Base-by-base conservation (phyloP, 1,140 invertebrate genomes). In the Diabrotica undecimpunctata region DNA sequence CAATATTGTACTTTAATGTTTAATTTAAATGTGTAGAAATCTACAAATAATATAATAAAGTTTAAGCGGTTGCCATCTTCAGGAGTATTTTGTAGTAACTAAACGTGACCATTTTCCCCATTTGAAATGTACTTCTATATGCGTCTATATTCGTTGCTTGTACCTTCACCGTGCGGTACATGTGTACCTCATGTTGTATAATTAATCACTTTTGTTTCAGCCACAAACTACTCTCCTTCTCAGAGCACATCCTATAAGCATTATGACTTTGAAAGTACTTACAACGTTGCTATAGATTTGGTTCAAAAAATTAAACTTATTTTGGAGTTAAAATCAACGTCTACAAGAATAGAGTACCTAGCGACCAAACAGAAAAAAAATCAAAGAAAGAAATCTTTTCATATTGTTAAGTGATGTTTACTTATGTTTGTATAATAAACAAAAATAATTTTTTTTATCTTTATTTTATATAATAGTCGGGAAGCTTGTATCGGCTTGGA, bases 301-400 rank as follows among this genome's bases (percentile, higher is more conserved):
- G 89, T 94, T 5, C 86, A 89, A 62, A 96, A 95, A 83, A 84
- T 96, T 3, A 94, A 92, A 79, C 87, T 92, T 62, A 95, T 96
- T 66, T 76, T 97, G 61, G 90, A 95, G 71, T 81, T 95, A 65
- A 82, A 89, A 64, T 89, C 89, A 25, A 93, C 90, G 77, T 81
- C 84, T 6, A 87, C 88, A 54, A 82, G 92, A 41, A 88, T 91
- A 72, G 93, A 95, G 76, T 96, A 90, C 74, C 73, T 89, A 37
- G 81, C 81, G 6, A 78, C 84, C 38, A 80, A 83, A 60, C 85
- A 87, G 72, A 83, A 83, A n/a, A 89, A 88, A 82, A 46, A 81
- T 84, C 52, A 81, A 84, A 67, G 61, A 66, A 55, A 59, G 53
- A 59, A 70, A 64, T 51, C 13, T 54, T 62, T 62, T 35, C 13